Evolutionary conservation across 2,888 invertebrate species (phyloP).

Genomic region (Calameuta filiformis): DNA sequence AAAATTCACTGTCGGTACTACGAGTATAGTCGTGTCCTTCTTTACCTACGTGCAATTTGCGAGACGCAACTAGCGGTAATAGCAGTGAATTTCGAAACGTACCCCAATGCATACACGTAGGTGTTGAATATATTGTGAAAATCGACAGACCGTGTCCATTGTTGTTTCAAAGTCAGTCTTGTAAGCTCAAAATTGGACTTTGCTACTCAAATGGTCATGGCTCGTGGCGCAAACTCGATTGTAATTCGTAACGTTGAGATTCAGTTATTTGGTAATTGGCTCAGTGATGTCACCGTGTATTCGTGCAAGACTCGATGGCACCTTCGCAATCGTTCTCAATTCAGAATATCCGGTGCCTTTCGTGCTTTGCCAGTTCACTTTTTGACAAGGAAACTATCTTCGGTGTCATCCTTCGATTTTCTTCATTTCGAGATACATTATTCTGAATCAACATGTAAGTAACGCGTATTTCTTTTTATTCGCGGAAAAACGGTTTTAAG

Average conservation of each 20-base stretch:
- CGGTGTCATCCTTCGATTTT: too few relatives aligned
- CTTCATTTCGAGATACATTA: too few relatives aligned
- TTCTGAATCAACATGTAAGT: too few relatives aligned
- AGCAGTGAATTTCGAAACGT: too few relatives aligned
- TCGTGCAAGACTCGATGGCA: background rate
- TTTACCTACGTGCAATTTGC: too few relatives aligned
- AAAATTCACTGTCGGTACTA: too few relatives aligned
- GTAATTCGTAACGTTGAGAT: background rate
- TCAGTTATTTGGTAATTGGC: background rate
- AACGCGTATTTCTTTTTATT: too few relatives aligned
- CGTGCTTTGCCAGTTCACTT: constrained; percentile 21
- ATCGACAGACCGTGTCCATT: background rate
- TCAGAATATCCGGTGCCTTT: background rate
- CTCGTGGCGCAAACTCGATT: background rate
- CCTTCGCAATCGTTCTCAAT: background rate
- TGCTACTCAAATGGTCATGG: background rate
- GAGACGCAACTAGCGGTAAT: too few relatives aligned
- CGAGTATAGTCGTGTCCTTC: too few relatives aligned
- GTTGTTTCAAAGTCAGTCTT: background rate
- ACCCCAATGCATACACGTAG: background rate
- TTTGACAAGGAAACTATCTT: constrained; percentile 5
- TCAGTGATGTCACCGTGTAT: background rate
- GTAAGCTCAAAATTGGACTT: background rate
- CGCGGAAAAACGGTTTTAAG: too few relatives aligned
- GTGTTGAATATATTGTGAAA: background rate